A percentile compares a stretch with the other conserved stretches of the same genome.
These are phyloP conservation scores for Drosophila nigritarsus DNA, from an alignment of 2,888 invertebrate genomes.

Conservation along the genomic window DNA sequence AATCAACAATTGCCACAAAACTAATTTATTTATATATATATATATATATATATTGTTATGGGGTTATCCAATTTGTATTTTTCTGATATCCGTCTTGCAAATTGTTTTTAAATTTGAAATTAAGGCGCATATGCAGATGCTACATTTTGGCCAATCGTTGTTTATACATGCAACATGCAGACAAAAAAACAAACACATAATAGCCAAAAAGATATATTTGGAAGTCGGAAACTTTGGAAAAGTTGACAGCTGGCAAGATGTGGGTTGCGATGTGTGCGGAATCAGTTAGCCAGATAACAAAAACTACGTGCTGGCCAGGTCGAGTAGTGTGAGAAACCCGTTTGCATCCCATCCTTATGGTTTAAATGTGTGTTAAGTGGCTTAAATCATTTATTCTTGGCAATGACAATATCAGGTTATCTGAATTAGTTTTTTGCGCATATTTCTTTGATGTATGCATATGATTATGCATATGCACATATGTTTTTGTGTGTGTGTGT, in stretches of 20 bases:
- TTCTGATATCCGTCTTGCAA: not conserved
- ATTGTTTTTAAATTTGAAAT: not conserved
- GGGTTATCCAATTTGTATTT: not conserved
- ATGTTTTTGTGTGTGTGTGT: fast-evolving
- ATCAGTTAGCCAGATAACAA: not conserved
- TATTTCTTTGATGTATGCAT: conserved; percentile 8
- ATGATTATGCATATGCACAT: conserved; percentile 7
- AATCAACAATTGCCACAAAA: conserved; percentile 6
- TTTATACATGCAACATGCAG: conserved; percentile 16
- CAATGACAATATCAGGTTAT: conserved; percentile 44
- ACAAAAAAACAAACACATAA: not conserved
- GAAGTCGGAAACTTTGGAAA: conserved; percentile 4
- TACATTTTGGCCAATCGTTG: conserved; percentile 1
- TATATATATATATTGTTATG: not conserved
- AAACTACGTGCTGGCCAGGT: not conserved
- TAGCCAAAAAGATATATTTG: conserved; percentile 7
- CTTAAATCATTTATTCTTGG: conserved; percentile 49
- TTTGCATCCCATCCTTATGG: conserved; percentile 21
- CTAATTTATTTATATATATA: not conserved
- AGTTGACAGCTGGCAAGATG: conserved; percentile 4
- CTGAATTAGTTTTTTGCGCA: conserved; percentile 13
- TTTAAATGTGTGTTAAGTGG: conserved; percentile 11
- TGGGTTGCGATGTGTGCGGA: conserved; percentile 11
- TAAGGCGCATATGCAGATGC: conserved; percentile 12
- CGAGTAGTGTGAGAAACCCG: conserved; percentile 8